These are phyloP conservation scores for Rhynchonycteris naso DNA, from an alignment of 2,797 vertebrate genomes.

Conservation along the genomic window DNA sequence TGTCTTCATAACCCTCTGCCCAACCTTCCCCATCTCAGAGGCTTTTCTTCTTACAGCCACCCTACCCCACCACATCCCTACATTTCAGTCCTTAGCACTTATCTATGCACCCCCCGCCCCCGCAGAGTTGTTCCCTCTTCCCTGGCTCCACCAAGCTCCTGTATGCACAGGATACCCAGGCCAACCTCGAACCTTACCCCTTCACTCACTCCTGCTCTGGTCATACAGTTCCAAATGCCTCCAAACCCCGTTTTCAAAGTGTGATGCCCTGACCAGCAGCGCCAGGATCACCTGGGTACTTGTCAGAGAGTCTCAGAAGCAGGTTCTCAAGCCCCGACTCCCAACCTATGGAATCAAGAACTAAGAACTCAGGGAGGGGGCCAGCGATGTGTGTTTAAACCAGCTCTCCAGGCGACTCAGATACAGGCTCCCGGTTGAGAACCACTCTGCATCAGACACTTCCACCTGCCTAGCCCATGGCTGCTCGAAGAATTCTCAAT, in stretches of 20 bases:
- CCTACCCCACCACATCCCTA: background rate
- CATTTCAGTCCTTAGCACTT: background rate
- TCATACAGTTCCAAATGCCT: background rate
- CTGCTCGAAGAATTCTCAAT: background rate
- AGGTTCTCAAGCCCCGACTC: background rate
- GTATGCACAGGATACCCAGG: too few relatives aligned
- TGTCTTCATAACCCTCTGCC: background rate
- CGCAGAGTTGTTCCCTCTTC: rapidly evolving
- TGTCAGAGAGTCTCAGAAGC: background rate
- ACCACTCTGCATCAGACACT: background rate
- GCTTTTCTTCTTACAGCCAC: background rate
- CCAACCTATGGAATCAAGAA: background rate
- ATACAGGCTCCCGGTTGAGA: background rate
- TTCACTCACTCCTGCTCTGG: background rate
- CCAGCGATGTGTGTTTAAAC: background rate
- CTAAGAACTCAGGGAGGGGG: background rate
- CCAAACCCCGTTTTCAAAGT: background rate
- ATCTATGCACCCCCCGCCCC: background rate
- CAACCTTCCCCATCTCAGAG: background rate
- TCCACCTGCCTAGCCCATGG: background rate
- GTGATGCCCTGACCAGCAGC: background rate
- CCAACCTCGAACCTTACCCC: too few relatives aligned
- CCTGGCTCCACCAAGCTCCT: background rate
- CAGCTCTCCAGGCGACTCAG: background rate
- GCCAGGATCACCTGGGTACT: background rate